Base-by-base conservation (phyloP, 1,140 invertebrate genomes). In the Akabosia matsudoensis region DNA sequence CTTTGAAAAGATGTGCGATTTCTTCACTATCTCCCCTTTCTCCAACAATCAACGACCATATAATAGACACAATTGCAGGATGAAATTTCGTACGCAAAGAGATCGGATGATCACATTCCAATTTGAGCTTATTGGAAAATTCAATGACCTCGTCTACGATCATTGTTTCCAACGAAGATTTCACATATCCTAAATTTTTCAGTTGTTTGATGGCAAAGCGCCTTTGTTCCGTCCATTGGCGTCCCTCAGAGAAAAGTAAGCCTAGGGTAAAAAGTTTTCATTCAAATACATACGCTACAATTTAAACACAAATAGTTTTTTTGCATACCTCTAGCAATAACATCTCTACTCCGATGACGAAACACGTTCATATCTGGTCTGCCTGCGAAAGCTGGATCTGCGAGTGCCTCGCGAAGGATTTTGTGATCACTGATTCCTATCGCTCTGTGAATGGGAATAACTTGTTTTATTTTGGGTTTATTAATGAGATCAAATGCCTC, bases 341-440 rank as follows among this genome's bases (percentile, higher is more conserved):
- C 45, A 52, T 77, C 79, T 16, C 75, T 75, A 51, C 73, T 73
- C 31, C 79, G 31, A 33, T 74, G 64, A 0, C 33, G 22, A 28
- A 78, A 75, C 13, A 74, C 72, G 30, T 74, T 56, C 24, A 80
- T 30, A 3, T 78, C 73, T 2, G 79, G 77, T 13, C 77, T 30
- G 13, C 79, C 79, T 18, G 64, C 0, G n/a, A 74, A 74, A 28
- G 16, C 34, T 13, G 31, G 33, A 24, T 78, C 52, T 2, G 37
- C 33, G 0, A 78, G 26, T 0, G 51, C 28, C 56, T 80, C 77
- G 45, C 70, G 73, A 2, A 80, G 13, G 13, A 80, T 56, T 37
- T 75, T 76, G 54, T 75, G 76, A 51, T 80, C 77, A 52, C 75
- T 80, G 7, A 80, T 74, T 3, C 73, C 79, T 18, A 80, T 75